Percentiles rank a stretch among this genome's conserved stretches.
Evolutionary conservation across 37 sponge, comb jelly and placozoan species (phyloP).

Genomic region (Dysidea cf. avara): DNA sequence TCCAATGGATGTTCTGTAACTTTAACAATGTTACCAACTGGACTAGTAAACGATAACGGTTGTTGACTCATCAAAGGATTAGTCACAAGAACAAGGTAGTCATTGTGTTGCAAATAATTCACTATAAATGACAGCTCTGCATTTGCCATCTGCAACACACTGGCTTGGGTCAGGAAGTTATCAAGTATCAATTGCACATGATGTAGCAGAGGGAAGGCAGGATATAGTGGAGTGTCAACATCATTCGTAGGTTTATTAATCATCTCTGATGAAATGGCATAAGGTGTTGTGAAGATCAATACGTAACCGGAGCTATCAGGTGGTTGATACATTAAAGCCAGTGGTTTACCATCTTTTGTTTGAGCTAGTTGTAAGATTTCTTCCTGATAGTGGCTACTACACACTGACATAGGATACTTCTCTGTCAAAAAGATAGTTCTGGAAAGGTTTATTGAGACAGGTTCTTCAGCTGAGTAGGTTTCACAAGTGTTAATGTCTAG

Average conservation of each 20-base stretch:
- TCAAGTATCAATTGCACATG: slow-evolving; percentile 21
- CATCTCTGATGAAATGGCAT: slow-evolving; percentile 19
- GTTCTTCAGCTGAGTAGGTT: too few relatives aligned
- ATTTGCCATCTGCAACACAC: not conserved
- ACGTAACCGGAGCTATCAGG: slow-evolving; percentile 24
- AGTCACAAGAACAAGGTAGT: slow-evolving; percentile 35
- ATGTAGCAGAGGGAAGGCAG: slow-evolving; percentile 43
- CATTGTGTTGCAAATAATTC: not conserved
- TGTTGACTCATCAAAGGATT: slow-evolving; percentile 45
- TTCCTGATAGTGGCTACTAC: too few relatives aligned
- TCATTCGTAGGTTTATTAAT: slow-evolving; percentile 16
- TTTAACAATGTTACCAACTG: slow-evolving; percentile 1
- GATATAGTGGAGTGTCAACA: slow-evolving; percentile 21
- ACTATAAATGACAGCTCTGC: slow-evolving; percentile 20
- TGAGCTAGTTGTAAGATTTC: too few relatives aligned
- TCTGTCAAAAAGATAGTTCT: too few relatives aligned
- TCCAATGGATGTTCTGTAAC: slow-evolving; percentile 31
- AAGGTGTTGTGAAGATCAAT: slow-evolving; percentile 34
- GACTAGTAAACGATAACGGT: slow-evolving; percentile 13
- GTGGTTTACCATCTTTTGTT: too few relatives aligned
- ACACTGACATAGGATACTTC: too few relatives aligned
- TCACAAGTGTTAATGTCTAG: too few relatives aligned
- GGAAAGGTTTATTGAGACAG: too few relatives aligned
- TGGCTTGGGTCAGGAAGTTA: slow-evolving; percentile 12
- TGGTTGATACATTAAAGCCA: too few relatives aligned